phyloP scores from a whole-genome alignment of 2,888 invertebrate species.

The Mythimna albipuncta region DNA sequence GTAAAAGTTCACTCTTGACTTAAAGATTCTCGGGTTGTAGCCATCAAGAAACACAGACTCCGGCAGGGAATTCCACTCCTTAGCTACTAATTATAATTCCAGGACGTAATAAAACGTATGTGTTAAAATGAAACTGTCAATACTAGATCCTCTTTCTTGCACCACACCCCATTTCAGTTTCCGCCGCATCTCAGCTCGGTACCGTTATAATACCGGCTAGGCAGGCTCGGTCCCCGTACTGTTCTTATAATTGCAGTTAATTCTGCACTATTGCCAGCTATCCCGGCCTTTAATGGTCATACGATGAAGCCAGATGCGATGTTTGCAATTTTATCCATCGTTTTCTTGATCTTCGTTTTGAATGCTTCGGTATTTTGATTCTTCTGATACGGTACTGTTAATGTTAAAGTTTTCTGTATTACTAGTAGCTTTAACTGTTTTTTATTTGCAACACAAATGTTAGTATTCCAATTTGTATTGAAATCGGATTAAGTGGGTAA shows the following conservation, averaged over 20 bases:
- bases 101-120: too few species aligned
- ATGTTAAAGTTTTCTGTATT: slow-evolving; percentile 8
- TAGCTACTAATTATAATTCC: too few species aligned
- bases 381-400: slow-evolving; percentile 1
- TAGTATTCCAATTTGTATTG: background rate
- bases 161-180: slow-evolving; percentile 68
- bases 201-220: slow-evolving; percentile 84
- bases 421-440: background rate
- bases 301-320: slow-evolving; percentile 64
- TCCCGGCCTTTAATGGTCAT: slow-evolving; percentile 66
- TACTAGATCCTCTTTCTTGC: slow-evolving; percentile 28
- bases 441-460: background rate
- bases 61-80: too few species aligned
- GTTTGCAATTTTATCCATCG: slow-evolving; percentile 24
- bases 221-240: slow-evolving; percentile 79
- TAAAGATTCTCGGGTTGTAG: too few species aligned
- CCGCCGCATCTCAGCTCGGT: slow-evolving; percentile 79
- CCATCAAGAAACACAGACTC: too few species aligned
- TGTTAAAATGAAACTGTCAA: background rate
- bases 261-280: slow-evolving; percentile 76
- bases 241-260: slow-evolving; percentile 89
- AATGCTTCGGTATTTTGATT: slow-evolving; percentile 32
- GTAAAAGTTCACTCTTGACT: too few species aligned
- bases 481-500: background rate
- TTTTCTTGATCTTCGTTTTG: slow-evolving; percentile 23